Percentiles rank a stretch among this genome's conserved stretches.
Evolutionary conservation across 2,888 invertebrate species (phyloP).

Genomic region (Ophion ellenae): DNA sequence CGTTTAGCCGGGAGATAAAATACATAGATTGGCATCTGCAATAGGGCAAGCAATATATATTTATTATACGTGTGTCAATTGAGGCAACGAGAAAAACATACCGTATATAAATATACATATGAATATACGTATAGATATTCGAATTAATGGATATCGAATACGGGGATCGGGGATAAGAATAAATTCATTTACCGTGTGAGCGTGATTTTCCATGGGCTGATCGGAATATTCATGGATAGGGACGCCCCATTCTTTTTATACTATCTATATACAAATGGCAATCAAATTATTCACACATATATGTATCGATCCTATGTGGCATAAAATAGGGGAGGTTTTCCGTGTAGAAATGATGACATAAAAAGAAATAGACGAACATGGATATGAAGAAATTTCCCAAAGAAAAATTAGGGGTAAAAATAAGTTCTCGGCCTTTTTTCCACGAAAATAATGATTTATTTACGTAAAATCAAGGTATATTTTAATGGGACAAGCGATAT

Average conservation of each 20-base stretch:
- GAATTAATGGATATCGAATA: constrained; percentile 49
- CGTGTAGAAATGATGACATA: constrained; percentile 5
- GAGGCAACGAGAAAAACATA: constrained; percentile 42
- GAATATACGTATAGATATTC: background rate
- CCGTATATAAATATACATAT: background rate
- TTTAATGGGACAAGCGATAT: too few species aligned
- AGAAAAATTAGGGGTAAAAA: background rate
- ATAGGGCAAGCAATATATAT: background rate
- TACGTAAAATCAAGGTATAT: too few species aligned
- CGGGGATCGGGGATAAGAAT: constrained; percentile 50
- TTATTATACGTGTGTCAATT: constrained; percentile 39
- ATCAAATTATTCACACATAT: background rate
- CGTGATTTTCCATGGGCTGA: constrained; percentile 63
- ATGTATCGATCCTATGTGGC: background rate
- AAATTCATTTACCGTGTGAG: constrained; percentile 56
- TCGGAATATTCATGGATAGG: constrained; percentile 59
- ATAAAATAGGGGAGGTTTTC: background rate
- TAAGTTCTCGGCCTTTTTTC: too few species aligned
- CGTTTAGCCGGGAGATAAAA: constrained; percentile 22
- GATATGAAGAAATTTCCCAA: background rate
- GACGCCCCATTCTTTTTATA: background rate
- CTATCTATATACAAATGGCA: background rate
- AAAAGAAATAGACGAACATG: constrained; percentile 7
- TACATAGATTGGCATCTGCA: background rate
- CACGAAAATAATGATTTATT: too few species aligned